Base-by-base conservation (phyloP, 2,888 invertebrate genomes). In the Maniola hyperantus region DNA sequence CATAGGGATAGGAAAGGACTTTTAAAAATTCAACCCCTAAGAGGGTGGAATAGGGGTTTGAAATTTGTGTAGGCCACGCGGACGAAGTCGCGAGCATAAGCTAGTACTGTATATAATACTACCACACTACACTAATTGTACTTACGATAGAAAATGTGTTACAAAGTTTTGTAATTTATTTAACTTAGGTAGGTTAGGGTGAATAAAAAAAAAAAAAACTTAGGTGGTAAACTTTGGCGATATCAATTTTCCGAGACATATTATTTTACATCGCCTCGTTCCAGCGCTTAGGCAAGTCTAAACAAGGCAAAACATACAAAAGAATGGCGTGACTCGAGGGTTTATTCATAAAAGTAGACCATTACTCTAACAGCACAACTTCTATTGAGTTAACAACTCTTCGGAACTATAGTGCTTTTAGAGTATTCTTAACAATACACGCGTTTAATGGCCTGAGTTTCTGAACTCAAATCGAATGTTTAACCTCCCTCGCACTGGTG, bases 311-410 rank as follows among this genome's bases (percentile, higher is more conserved):
- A 70, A 64, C 67, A 54, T 58, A 69, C 67, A 69, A 71, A 67
- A 70, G 61, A 64, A 58, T 71, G 48, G 68, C 72, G 71, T 72
- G 71, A 72, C 57, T 57, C 66, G 64, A 64, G 68, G 55, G 69
- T 66, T 68, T 72, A 72, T 72, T 72, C 72, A 69, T 69, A 72
- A 69, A 69, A 67, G 67, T 69, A 64, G 57, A 65, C 67, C 64
- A 66, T 69, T 66, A 69, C 64, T 60, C 64, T 64, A 60, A 53
- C 66, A 61, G 66, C 64, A 51, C 66, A 63, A 64, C 50, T 69
- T 66, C 57, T 64, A 66, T 69, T 66, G 64, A 69, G 64, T 69
- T 64, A 66, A 48, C 64, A 66, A 66, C 39, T 64, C 59, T 64
- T 57, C 39, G 60, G 57, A 61, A 44, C 46, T 62, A 26, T 26